phyloP scores from a whole-genome alignment of 2,888 invertebrate species.

The Cryptus armator region DNA sequence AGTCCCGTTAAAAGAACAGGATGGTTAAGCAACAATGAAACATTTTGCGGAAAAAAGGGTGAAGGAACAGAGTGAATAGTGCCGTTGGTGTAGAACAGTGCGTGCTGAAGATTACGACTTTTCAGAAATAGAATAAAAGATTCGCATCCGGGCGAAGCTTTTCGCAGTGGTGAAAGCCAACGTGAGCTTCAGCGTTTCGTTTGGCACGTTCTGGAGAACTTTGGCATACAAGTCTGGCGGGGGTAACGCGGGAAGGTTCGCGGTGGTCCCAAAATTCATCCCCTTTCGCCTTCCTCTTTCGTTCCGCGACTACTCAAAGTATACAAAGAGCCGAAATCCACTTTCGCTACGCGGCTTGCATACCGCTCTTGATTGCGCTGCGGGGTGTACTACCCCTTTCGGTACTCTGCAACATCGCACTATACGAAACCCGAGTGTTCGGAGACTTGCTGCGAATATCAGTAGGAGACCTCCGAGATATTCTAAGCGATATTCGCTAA shows the following conservation, averaged over 20 bases:
- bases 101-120: constrained; percentile 29
- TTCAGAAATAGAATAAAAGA: not conserved
- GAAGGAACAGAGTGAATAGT: constrained; percentile 1
- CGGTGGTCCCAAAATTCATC: constrained; percentile 30
- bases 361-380: constrained; percentile 63
- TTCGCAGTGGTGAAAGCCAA: constrained; percentile 41
- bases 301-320: constrained; percentile 50
- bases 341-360: constrained; percentile 64
- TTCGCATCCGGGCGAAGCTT: constrained; percentile 10
- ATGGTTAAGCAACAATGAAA: not conserved
- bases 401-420: not conserved
- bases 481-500: constrained; percentile 31
- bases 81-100: constrained; percentile 6
- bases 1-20: not conserved
- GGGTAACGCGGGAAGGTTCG: constrained; percentile 21
- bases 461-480: not conserved
- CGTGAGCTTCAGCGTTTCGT: constrained; percentile 50
- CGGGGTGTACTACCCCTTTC: constrained; percentile 24
- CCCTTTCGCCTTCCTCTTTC: constrained; percentile 7
- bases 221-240: constrained; percentile 18
- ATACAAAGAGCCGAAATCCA: constrained; percentile 66
- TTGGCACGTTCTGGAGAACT: constrained; percentile 62
- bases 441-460: constrained; percentile 29
- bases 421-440: constrained; percentile 7
- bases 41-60: not conserved